A percentile compares a stretch with the other conserved stretches of the same genome.
Conservation (phyloP, 92 coral and sea anemone genomes). For the Zoanthus solanderi region DNA sequence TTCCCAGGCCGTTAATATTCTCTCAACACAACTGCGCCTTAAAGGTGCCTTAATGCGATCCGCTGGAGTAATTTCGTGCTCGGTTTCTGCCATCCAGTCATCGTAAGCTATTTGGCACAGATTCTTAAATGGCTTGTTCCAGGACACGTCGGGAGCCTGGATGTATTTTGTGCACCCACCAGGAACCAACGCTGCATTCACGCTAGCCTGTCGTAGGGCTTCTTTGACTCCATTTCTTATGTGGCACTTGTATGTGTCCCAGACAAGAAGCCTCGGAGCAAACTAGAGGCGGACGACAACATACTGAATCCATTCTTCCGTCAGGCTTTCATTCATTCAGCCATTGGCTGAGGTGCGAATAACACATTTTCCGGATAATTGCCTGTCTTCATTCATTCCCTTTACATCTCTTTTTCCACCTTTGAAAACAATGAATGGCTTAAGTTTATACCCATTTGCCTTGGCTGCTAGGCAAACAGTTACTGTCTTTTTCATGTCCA, state of each 20-base stretch:
- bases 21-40: conserved; percentile 55
- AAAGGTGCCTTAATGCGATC: conserved; percentile 46
- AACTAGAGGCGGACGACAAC: conserved; percentile 40
- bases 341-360: conserved; percentile 7
- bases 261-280: conserved; percentile 46
- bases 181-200: conserved; percentile 19
- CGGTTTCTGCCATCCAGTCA: conserved; percentile 59
- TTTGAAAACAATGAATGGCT: no score
- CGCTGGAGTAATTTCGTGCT: conserved; percentile 50
- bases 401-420: no score
- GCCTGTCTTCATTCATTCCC: no score
- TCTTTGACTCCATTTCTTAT: conserved; percentile 40
- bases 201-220: conserved; percentile 4
- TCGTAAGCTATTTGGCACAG: conserved; percentile 55
- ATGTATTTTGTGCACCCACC: no score
- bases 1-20: conserved; percentile 54
- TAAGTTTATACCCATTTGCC: no score
- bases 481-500: no score
- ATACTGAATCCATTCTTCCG: conserved; percentile 30
- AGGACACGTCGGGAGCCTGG: no score
- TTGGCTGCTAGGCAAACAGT: no score
- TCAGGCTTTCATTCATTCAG: conserved; percentile 45
- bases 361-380: no score
- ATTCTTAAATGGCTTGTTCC: background rate
- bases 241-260: conserved; percentile 65